A percentile compares a stretch with the other conserved stretches of the same genome.
These are phyloP conservation scores for Oasisia sp. DNA, from an alignment of 2,888 invertebrate genomes.

Conservation along the genomic window DNA sequence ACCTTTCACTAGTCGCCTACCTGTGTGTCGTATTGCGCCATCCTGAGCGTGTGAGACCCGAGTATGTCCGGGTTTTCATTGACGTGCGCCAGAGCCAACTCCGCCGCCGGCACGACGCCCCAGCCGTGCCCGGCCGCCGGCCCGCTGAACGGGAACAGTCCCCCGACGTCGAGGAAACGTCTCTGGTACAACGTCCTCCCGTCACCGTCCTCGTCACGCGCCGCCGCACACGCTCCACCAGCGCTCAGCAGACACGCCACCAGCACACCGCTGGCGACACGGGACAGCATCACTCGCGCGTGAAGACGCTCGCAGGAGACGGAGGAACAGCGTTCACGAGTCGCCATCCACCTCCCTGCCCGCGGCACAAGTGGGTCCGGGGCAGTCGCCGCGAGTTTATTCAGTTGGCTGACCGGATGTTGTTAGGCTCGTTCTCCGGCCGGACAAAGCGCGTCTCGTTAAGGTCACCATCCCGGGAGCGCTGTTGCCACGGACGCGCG, in stretches of 20 bases:
- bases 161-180: background rate
- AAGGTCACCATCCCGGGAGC: background rate
- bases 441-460: background rate
- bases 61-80: conserved; percentile 88
- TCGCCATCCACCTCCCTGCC: background rate
- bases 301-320: background rate
- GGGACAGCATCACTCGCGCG: background rate
- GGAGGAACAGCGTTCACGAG: background rate
- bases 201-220: background rate
- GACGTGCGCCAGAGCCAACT: conserved; percentile 90
- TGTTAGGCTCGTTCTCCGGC: background rate
- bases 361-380: background rate
- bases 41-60: conserved; percentile 87
- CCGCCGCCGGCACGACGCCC: conserved; percentile 96
- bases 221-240: background rate
- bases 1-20: conserved; percentile 69
- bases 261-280: background rate
- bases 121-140: conserved; percentile 71
- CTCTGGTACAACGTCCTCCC: background rate
- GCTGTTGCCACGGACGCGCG: background rate
- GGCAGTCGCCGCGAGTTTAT: background rate
- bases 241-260: background rate
- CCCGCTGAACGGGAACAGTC: background rate
- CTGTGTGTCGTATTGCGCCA: conserved; percentile 97
- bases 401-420: background rate